Evolutionary conservation across 2,797 vertebrate species (phyloP).

Genomic region (Chlorospingus flavigularis): DNA sequence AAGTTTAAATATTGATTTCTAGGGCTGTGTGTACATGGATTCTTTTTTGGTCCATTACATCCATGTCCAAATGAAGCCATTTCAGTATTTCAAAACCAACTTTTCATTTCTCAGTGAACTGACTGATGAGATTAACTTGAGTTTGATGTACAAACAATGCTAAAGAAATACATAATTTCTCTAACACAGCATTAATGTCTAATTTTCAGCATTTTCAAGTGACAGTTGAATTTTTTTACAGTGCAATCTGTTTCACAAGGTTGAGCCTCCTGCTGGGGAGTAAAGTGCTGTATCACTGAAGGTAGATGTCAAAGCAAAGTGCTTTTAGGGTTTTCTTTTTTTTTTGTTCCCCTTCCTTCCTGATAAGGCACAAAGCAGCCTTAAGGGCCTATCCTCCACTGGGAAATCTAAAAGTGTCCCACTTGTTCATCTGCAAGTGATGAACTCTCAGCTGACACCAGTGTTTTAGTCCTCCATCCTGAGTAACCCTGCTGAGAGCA

Average conservation of each 20-base stretch:
- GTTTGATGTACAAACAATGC: neutral
- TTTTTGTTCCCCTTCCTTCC: neutral
- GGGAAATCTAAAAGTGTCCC: conserved; percentile 35
- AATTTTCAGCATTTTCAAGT: conserved; percentile 9
- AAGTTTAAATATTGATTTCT: neutral
- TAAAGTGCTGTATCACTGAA: conserved; percentile 1
- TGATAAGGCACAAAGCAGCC: conserved; percentile 2
- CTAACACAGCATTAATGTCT: neutral
- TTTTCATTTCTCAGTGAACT: neutral
- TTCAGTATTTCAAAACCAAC: neutral
- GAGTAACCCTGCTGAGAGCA: neutral
- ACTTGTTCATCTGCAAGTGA: conserved; percentile 15
- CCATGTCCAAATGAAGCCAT: neutral
- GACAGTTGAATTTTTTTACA: neutral
- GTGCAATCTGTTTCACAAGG: neutral
- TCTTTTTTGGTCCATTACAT: neutral
- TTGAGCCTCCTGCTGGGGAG: conserved; percentile 11
- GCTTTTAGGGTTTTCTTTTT: neutral
- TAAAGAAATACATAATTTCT: neutral
- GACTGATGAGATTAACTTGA: neutral
- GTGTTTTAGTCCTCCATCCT: conserved; percentile 3
- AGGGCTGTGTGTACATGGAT: neutral
- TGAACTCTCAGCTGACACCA: conserved; percentile 25
- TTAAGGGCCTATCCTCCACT: conserved; percentile 19
- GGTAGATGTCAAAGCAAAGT: neutral